These are phyloP conservation scores for Hydrocynus forskahlii DNA, from an alignment of 2,797 vertebrate genomes.

Conservation along the genomic window DNA sequence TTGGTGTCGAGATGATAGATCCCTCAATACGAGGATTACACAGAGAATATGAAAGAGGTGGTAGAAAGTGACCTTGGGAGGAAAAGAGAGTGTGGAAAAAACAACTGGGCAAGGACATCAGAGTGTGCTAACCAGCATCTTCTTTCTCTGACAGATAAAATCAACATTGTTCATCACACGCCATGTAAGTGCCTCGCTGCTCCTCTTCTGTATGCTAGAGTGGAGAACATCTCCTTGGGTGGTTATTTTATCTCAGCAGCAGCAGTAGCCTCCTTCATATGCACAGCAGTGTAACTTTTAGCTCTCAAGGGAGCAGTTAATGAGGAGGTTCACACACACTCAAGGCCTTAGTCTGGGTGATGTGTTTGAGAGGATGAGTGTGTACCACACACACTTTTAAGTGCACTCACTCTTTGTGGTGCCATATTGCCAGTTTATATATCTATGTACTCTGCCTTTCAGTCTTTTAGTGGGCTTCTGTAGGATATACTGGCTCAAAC, in stretches of 20 bases:
- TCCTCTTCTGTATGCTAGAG: slow-evolving; percentile 34
- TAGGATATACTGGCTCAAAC: background rate
- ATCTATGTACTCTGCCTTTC: background rate
- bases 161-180: slow-evolving; percentile 75
- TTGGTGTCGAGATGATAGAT: slow-evolving; percentile 16
- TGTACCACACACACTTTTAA: background rate
- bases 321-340: slow-evolving; percentile 24
- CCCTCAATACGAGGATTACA: slow-evolving; percentile 9
- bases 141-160: slow-evolving; percentile 73
- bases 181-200: slow-evolving; percentile 72
- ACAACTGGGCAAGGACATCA: slow-evolving; percentile 16
- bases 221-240: slow-evolving; percentile 44
- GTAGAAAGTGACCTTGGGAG: slow-evolving; percentile 33
- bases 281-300: slow-evolving; percentile 47
- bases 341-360: slow-evolving; percentile 5
- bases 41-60: slow-evolving; percentile 22
- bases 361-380: background rate
- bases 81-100: slow-evolving; percentile 6
- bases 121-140: slow-evolving; percentile 39
- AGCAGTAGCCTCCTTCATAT: slow-evolving; percentile 44
- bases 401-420: slow-evolving; percentile 3
- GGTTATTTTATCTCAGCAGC: slow-evolving; percentile 60
- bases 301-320: slow-evolving; percentile 47
- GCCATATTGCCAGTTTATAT: slow-evolving; percentile 13
- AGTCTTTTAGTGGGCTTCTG: background rate